Conservation (phyloP, 2,797 vertebrate genomes). For the Simalia tracyae region DNA sequence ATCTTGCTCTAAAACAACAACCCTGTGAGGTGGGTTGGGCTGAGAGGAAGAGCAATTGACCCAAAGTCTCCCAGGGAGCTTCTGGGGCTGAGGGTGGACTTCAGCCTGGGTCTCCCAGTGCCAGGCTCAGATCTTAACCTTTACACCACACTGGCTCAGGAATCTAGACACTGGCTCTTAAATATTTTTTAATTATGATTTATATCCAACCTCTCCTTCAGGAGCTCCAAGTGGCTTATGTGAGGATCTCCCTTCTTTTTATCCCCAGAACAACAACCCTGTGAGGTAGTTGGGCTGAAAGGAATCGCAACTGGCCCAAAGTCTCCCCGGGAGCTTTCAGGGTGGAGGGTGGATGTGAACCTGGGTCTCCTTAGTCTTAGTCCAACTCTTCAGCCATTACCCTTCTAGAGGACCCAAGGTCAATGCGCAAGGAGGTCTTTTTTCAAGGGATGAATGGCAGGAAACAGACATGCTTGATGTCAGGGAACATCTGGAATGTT, state of each 20-base stretch:
- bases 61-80: neutral
- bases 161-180: neutral
- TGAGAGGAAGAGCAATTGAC: neutral
- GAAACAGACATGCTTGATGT: neutral
- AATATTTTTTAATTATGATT: neutral
- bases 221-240: neutral
- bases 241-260: neutral
- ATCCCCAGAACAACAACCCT: neutral
- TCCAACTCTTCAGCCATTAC: neutral
- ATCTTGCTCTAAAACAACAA: neutral
- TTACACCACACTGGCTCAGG: neutral
- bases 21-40: neutral
- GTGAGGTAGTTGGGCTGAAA: neutral
- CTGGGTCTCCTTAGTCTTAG: neutral
- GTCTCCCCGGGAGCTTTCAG: neutral
- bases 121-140: neutral
- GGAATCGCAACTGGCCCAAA: neutral
- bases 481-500: neutral
- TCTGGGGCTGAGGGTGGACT: neutral
- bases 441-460: no score
- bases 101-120: neutral
- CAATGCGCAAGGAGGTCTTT: no score
- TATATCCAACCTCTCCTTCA: neutral
- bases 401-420: no score
- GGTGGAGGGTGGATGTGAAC: neutral